Percentiles rank a stretch among this genome's conserved stretches.
Evolutionary conservation across 2,888 invertebrate genomes (phyloP).

Genomic region (Yponomeuta evonymella): DNA sequence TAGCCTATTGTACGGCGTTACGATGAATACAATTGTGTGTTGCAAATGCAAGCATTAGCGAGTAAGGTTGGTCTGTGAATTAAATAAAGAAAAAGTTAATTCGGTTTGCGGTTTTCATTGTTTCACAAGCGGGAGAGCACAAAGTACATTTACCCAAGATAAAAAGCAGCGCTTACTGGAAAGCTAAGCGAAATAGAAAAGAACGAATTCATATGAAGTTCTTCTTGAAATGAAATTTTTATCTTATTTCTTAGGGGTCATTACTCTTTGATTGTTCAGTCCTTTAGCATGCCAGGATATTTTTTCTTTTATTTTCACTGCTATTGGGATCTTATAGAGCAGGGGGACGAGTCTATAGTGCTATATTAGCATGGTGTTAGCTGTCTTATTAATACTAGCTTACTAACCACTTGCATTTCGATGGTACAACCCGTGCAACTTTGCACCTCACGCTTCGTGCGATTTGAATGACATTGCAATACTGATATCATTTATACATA

Average conservation of each 20-base stretch:
- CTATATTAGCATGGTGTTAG: too few relatives aligned
- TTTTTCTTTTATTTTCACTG: too few relatives aligned
- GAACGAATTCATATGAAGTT: background rate
- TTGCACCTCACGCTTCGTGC: too few relatives aligned
- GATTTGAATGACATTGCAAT: too few relatives aligned
- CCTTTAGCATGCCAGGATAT: too few relatives aligned
- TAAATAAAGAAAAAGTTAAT: slow-evolving; percentile 1
- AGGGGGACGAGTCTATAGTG: too few relatives aligned
- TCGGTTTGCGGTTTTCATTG: slow-evolving; percentile 2
- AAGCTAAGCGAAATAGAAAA: background rate
- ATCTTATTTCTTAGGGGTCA: background rate
- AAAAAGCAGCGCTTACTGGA: background rate
- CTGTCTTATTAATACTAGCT: too few relatives aligned
- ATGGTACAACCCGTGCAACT: too few relatives aligned
- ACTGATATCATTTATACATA: too few relatives aligned
- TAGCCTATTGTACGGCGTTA: too few relatives aligned
- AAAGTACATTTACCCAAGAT: background rate
- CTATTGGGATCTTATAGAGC: too few relatives aligned
- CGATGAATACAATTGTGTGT: background rate
- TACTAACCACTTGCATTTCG: too few relatives aligned
- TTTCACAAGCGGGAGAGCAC: background rate
- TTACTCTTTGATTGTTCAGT: background rate
- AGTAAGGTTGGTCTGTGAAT: background rate
- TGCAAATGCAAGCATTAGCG: background rate
- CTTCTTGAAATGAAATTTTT: background rate